Percentiles rank a stretch among this genome's conserved stretches.
Evolutionary conservation across 2,888 invertebrate species (phyloP).

Genomic region (Plebejus anna): DNA sequence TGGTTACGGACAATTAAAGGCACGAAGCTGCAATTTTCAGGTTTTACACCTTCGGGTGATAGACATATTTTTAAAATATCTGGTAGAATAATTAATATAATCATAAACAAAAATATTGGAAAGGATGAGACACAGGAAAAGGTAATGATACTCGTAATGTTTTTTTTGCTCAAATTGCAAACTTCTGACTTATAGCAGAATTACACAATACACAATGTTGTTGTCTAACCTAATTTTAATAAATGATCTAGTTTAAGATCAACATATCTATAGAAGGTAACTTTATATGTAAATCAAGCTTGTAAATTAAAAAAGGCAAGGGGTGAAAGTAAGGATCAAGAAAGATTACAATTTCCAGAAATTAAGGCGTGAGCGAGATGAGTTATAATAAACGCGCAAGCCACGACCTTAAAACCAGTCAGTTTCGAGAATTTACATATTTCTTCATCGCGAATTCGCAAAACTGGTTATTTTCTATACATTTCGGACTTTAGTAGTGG

Average conservation of each 20-base stretch:
- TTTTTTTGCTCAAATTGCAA: neutral
- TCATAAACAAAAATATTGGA: neutral
- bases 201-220: neutral
- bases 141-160: too few relatives aligned
- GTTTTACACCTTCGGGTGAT: neutral
- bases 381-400: constrained; percentile 3
- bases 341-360: neutral
- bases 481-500: constrained; percentile 5
- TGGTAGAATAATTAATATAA: neutral
- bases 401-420: constrained; percentile 21
- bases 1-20: neutral
- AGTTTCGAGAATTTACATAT: constrained; percentile 13
- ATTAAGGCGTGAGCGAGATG: constrained; percentile 2
- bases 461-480: constrained; percentile 21
- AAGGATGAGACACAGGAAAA: neutral
- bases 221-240: neutral
- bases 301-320: neutral
- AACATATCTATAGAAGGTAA: neutral
- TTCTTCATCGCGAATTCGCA: constrained; percentile 22
- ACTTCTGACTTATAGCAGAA: neutral
- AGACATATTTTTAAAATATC: neutral
- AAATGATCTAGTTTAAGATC: neutral
- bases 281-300: neutral
- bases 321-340: constrained; percentile 7
- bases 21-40: constrained; percentile 15